phyloP scores from a whole-genome alignment of 2,797 vertebrate genomes.

The Syncerus caffer region DNA sequence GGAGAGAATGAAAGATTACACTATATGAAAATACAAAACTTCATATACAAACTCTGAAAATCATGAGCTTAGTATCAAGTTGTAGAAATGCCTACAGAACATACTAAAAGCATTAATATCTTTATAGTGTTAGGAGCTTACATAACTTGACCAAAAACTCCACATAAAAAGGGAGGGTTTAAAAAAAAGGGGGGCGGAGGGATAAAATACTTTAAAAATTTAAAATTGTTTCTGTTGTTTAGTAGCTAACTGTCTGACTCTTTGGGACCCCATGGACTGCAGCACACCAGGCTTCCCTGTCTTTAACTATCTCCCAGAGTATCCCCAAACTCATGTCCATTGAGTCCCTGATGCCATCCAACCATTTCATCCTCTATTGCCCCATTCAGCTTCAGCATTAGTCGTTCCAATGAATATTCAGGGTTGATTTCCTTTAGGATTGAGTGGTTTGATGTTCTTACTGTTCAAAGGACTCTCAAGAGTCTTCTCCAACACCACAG shows the following conservation, averaged over 20 bases:
- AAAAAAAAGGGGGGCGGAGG: neutral
- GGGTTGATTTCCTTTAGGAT: neutral
- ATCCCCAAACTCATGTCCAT: neutral
- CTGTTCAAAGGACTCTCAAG: neutral
- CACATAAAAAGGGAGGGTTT: neutral
- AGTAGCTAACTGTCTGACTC: neutral
- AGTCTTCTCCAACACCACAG: neutral
- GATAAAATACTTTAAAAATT: neutral
- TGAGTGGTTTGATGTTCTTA: neutral
- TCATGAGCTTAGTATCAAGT: neutral
- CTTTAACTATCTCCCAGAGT: neutral
- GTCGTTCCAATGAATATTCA: neutral
- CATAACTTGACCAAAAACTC: neutral
- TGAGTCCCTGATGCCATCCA: neutral
- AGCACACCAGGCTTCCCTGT: neutral
- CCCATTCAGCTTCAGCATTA: neutral
- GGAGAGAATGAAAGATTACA: neutral
- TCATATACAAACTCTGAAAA: neutral
- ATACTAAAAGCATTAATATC: neutral
- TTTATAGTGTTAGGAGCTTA: neutral
- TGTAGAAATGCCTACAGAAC: neutral
- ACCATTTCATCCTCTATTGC: neutral
- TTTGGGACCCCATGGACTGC: neutral
- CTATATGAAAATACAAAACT: neutral
- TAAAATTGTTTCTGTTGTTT: neutral